Base-by-base conservation (phyloP, 2,797 vertebrate species). In the Helicolenus hilgendorfi region DNA sequence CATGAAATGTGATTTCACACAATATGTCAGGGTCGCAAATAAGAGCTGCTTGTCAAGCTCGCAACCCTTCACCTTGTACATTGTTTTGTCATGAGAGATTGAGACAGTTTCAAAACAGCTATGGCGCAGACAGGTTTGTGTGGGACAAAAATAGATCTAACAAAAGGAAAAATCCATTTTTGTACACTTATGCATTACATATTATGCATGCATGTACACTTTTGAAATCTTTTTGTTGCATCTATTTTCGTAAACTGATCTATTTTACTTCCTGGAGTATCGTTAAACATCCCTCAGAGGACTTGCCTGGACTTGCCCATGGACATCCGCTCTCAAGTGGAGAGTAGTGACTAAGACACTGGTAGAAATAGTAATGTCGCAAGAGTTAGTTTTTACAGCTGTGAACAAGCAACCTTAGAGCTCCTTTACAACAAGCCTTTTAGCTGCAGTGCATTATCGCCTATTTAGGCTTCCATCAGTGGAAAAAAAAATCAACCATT, bases 291-390 rank as follows among this genome's bases (percentile, higher is more conserved):
- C 38, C 14, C 53, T 38, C 29, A 29, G 29, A 74, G 72, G 56
- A 89, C 65, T 33, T 73, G 84, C 41, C 76, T 75, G 62, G 65
- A 86, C 88, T 45, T 6, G 72, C 36, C 71, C 53, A 22, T 77
- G 76, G 55, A 38, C 55, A 62, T 60, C 64, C 64, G 60, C 63
- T 87, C 49, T 67, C 36, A 31, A 45, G 6, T 27, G 35, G 26
- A n/a, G 41, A 64, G 24, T 33, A 60, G 41, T n/a, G 26, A 74
- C 29, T 31, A 15, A 20, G 49, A 75, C 36, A 71, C 20, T 56
- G 1, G 5, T 15, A 59, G 45, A 76, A 56, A 53, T 7, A 38
- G 5, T 26, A 36, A 56, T 5, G 22, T 41, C 18, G 26, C 8
- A 11, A 22, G 13, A 82, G 36, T 45, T 80, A 74, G 72, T 73